These are phyloP conservation scores for Carposina sasakii DNA, from an alignment of 1,140 invertebrate species.

Conservation along the genomic window DNA sequence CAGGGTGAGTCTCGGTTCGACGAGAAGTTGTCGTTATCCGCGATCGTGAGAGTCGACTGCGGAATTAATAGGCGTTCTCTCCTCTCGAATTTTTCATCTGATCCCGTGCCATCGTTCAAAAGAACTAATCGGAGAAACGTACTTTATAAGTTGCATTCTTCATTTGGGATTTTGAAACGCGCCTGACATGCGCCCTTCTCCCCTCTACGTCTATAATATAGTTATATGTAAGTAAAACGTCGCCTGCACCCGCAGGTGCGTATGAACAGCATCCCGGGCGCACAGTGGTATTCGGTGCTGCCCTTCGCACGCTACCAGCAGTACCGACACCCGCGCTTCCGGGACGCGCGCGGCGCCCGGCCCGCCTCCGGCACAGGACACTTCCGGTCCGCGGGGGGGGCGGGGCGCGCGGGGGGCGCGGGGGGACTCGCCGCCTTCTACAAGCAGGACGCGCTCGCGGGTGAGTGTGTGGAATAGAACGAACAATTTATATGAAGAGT, in stretches of 20 bases:
- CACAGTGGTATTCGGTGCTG: constrained; percentile 87
- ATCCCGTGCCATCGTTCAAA: too few species aligned
- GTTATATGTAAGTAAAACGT: neutral
- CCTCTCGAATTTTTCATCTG: too few species aligned
- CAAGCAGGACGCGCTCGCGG: constrained; percentile 2
- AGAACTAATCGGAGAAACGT: too few species aligned
- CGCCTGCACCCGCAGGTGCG: constrained; percentile 75
- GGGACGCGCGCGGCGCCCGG: constrained; percentile 71
- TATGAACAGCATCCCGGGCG: constrained; percentile 88
- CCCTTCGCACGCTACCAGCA: constrained; percentile 82
- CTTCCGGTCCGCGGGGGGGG: constrained; percentile 76
- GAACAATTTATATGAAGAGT: too few species aligned
- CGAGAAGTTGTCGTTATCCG: constrained; percentile 4
- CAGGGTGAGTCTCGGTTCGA: constrained; percentile 71
- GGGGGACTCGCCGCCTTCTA: constrained; percentile 76
- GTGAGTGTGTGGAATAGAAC: neutral
- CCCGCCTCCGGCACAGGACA: constrained; percentile 82
- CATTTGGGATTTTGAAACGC: too few species aligned
- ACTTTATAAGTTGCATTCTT: too few species aligned
- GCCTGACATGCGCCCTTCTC: too few species aligned
- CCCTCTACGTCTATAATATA: too few species aligned
- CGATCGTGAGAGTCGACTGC: neutral
- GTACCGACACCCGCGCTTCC: constrained; percentile 74
- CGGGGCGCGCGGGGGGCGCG: constrained; percentile 15
- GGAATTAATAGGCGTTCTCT: too few species aligned